Percentiles rank a stretch among this genome's conserved stretches.
These are phyloP conservation scores for Nephrotoma flavescens DNA, from an alignment of 2,888 invertebrate species.

Conservation along the genomic window DNA sequence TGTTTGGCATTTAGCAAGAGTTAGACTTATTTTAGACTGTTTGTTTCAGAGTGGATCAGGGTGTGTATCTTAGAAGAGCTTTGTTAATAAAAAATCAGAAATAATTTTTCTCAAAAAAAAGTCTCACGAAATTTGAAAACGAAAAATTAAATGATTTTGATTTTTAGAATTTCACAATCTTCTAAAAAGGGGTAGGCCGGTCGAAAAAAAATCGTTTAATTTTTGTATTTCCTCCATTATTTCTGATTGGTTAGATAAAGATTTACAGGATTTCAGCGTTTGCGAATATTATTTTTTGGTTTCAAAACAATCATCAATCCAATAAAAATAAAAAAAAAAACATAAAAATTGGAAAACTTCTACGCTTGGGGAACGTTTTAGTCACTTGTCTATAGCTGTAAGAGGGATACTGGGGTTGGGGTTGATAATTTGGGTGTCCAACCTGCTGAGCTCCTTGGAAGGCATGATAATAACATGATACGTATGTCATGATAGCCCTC, in stretches of 20 bases:
- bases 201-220: neutral
- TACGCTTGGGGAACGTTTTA: conserved; percentile 28
- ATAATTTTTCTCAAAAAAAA: neutral
- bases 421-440: conserved; percentile 34
- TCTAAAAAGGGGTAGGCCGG: neutral
- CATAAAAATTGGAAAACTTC: conserved; percentile 2
- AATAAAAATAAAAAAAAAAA: conserved; percentile 15
- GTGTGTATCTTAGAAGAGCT: neutral
- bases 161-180: neutral
- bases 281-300: neutral
- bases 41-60: neutral
- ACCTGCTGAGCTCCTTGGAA: conserved; percentile 99
- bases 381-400: conserved; percentile 34
- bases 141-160: neutral
- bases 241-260: neutral
- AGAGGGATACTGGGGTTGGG: conserved; percentile 26
- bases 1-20: neutral
- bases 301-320: conserved; percentile 10
- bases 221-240: neutral
- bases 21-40: neutral
- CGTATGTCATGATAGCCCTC: conserved; percentile 99
- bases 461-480: conserved; percentile 99
- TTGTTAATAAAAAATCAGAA: neutral
- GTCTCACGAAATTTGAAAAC: neutral
- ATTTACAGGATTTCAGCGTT: neutral